A percentile compares a stretch with the other conserved stretches of the same genome.
These are phyloP conservation scores for Tetranychus truncatus DNA, from an alignment of 2,888 invertebrate genomes.

Conservation along the genomic window DNA sequence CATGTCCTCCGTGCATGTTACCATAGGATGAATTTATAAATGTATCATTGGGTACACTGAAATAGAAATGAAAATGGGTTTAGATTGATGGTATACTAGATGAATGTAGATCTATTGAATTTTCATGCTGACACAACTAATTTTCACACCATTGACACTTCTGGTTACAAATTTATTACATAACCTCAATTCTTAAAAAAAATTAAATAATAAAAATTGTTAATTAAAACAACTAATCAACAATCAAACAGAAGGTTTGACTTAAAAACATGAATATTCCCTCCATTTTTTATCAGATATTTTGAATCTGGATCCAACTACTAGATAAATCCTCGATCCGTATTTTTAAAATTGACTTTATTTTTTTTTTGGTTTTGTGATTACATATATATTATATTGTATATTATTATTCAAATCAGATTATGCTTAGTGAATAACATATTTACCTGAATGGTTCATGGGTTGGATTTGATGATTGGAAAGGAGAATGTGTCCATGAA, in stretches of 20 bases:
- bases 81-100: neutral
- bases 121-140: no score
- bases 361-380: neutral
- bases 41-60: neutral
- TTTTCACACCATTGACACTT: no score
- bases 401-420: neutral
- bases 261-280: no score
- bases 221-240: no score
- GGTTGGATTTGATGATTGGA: neutral
- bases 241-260: no score
- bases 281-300: no score
- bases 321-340: no score
- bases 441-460: neutral
- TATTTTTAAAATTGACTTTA: no score
- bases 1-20: neutral
- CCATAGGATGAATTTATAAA: neutral
- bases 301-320: no score
- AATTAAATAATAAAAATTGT: no score
- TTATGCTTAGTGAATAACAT: neutral
- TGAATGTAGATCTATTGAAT: neutral
- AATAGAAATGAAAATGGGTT: neutral
- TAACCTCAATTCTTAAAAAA: no score
- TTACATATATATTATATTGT: neutral
- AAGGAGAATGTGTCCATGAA: neutral
- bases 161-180: no score